These are phyloP conservation scores for Eristalis tenax DNA, from an alignment of 2,888 invertebrate genomes.

Conservation along the genomic window DNA sequence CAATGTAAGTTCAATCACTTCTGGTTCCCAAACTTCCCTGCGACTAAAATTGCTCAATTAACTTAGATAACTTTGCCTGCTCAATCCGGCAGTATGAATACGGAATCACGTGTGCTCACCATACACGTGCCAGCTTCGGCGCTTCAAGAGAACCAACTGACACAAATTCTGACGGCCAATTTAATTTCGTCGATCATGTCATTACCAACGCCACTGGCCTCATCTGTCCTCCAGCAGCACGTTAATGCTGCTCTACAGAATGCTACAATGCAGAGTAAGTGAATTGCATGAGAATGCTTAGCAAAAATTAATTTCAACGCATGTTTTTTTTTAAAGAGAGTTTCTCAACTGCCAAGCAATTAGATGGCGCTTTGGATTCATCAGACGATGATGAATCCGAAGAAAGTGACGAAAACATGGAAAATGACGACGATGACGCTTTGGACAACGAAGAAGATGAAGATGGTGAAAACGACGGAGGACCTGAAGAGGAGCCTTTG, in stretches of 20 bases:
- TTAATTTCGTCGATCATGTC: slow-evolving; percentile 95
- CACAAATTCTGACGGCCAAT: slow-evolving; percentile 90
- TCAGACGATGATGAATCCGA: slow-evolving; percentile 91
- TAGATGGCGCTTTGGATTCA: slow-evolving; percentile 87
- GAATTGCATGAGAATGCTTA: background rate
- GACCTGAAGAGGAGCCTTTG: slow-evolving; percentile 93
- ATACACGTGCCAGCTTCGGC: slow-evolving; percentile 95
- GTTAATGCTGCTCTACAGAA: slow-evolving; percentile 90
- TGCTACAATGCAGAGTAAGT: slow-evolving; percentile 81
- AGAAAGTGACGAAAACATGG: slow-evolving; percentile 87
- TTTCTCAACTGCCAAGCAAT: slow-evolving; percentile 80
- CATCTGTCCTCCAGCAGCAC: slow-evolving; percentile 92
- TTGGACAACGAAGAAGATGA: slow-evolving; percentile 85
- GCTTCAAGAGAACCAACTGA: slow-evolving; percentile 87
- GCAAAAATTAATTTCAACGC: background rate
- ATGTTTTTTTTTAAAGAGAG: slow-evolving; percentile 75
- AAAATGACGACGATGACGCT: slow-evolving; percentile 90
- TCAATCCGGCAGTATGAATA: slow-evolving; percentile 87
- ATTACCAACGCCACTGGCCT: slow-evolving; percentile 90
- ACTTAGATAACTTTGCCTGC: slow-evolving; percentile 90
- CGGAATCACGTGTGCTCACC: slow-evolving; percentile 88
- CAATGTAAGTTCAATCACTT: slow-evolving; percentile 78
- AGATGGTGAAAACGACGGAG: slow-evolving; percentile 85
- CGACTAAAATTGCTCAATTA: background rate
- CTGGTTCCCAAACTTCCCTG: slow-evolving; percentile 57